A percentile compares a stretch with the other conserved stretches of the same genome.
Evolutionary conservation across 2,113 vertebrate species (phyloP).

Genomic region (Bambusicola thoracicus): DNA sequence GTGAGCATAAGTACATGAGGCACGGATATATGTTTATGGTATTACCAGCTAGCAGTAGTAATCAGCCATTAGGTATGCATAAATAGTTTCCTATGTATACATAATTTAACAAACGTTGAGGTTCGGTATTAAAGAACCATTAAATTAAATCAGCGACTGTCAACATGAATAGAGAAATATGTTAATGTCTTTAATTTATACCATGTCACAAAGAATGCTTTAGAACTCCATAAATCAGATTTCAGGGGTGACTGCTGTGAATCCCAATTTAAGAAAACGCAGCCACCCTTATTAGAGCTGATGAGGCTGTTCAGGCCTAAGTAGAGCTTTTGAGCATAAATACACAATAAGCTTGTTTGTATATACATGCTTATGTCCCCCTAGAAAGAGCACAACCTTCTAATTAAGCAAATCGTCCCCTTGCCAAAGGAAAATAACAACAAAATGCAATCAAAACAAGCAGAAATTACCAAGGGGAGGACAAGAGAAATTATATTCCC

Average conservation of each 20-base stretch:
- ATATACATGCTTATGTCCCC: neutral
- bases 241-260: neutral
- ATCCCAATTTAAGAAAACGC: neutral
- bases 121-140: neutral
- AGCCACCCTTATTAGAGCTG: neutral
- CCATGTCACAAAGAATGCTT: neutral
- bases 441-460: neutral
- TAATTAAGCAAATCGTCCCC: neutral
- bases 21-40: neutral
- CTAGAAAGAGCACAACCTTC: neutral
- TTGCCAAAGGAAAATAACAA: neutral
- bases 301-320: neutral
- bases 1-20: neutral
- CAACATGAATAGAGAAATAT: neutral
- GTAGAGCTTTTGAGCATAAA: neutral
- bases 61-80: neutral
- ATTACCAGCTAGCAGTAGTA: neutral
- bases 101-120: neutral
- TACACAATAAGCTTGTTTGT: neutral
- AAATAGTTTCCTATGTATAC: neutral
- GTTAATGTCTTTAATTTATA: neutral
- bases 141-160: neutral
- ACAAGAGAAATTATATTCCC: neutral
- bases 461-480: neutral
- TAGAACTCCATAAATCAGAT: neutral